phyloP scores from a whole-genome alignment of 2,888 invertebrate species.

The Drosophila gaucha region DNA sequence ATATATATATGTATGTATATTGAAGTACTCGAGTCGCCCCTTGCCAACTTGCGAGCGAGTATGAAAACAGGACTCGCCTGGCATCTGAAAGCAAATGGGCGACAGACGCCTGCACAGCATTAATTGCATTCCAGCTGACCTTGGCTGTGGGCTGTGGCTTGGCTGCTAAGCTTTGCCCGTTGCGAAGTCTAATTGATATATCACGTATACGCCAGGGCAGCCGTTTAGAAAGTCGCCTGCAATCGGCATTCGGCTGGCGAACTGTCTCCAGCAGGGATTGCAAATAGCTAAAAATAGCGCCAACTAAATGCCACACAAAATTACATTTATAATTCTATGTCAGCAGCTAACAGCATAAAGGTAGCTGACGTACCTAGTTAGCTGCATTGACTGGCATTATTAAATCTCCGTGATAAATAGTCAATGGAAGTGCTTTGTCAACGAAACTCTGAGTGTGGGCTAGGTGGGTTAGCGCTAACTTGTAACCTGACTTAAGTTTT shows the following conservation, averaged over 20 bases:
- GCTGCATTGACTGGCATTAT: no score
- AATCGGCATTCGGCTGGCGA: not conserved
- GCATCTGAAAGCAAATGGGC: not conserved
- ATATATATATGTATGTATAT: no score
- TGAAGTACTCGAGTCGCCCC: no score
- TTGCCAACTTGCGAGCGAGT: not conserved
- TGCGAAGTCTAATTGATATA: conserved; percentile 30
- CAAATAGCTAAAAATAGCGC: not conserved
- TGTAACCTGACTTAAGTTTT: no score
- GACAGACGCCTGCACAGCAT: not conserved
- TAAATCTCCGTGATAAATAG: no score
- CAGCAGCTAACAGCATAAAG: not conserved
- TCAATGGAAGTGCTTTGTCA: not conserved
- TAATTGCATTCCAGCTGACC: conserved; percentile 30
- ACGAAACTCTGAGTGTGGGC: not conserved
- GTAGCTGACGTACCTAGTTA: no score
- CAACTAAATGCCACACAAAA: not conserved
- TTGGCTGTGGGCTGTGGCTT: conserved; percentile 21
- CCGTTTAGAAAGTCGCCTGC: not conserved
- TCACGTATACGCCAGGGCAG: conserved; percentile 37
- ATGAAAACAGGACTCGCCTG: not conserved
- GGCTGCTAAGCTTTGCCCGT: conserved; percentile 12
- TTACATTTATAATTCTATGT: not conserved
- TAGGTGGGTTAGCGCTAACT: no score
- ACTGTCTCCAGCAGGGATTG: no score